Base-by-base conservation (phyloP, 2,888 invertebrate genomes). In the Eupithecia centaureata region DNA sequence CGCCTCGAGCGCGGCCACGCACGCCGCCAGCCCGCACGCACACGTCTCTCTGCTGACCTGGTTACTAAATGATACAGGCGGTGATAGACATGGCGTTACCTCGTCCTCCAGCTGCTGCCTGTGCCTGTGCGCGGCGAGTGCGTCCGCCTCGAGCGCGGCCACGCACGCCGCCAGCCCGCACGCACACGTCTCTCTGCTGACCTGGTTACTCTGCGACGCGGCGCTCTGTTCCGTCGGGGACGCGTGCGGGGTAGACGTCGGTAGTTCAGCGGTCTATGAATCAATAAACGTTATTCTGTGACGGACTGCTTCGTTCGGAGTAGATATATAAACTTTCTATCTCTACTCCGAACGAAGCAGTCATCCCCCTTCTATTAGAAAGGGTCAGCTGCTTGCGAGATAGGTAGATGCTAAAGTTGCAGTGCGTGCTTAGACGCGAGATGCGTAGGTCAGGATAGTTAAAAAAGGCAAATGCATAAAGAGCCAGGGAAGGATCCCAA, bases 101-200 rank as follows among this genome's bases (percentile, higher is more conserved):
- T 89, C 91, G 51, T 90, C 93, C 72, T 90, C 91, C 2, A 90
- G 84, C 56, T 87, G 90, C 27, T 82, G 87, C 0, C 86, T 79
- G 28, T 86, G 86, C 0, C 86, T 57, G 67, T 78, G 83, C 63
- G 86, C 78, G 57, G 76, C 63, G 59, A 81, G 84, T 18, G 86
- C 89, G 75, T 90, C 91, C 5, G 86, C 84, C 77, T 91, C 95
- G 1, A 95, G 94, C 57, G 94, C 92, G 64, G 94, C 93, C 47
- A 94, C 91, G 73, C 94, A 92, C 47, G 91, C 86, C 25, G 85
- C 82, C 65, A 89, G 83, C 13, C 91, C 91, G 79, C 92, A 91
- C 38, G 52, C 47, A 62, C 70, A 65, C 57, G 47, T 22, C 22
- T 47, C 47, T 47, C 47, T 47, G 22, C 47, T 47, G 10, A 47